Evolutionary conservation across 2,797 vertebrate genomes (phyloP).

Genomic region (Morus bassanus): DNA sequence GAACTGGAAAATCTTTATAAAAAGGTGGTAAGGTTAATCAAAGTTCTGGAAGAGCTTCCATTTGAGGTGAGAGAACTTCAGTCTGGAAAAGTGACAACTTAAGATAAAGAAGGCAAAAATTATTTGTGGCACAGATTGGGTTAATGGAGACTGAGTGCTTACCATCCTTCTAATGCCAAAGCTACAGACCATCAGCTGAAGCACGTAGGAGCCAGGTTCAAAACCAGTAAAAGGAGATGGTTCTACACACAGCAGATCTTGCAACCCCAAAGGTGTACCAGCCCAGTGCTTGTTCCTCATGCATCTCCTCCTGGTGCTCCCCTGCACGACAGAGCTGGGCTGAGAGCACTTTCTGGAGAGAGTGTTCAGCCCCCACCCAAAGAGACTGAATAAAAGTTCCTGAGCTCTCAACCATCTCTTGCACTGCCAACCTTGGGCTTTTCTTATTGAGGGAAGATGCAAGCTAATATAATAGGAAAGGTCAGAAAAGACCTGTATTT

Average conservation of each 20-base stretch:
- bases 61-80: background rate
- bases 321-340: background rate
- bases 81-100: background rate
- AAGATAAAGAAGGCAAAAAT: background rate
- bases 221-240: background rate
- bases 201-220: background rate
- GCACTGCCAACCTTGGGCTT: background rate
- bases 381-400: background rate
- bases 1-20: background rate
- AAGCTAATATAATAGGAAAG: background rate
- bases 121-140: background rate
- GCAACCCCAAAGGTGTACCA: background rate
- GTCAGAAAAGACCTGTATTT: background rate
- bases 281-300: background rate
- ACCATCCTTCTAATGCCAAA: background rate
- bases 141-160: background rate
- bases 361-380: background rate
- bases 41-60: background rate
- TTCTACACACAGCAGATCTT: background rate
- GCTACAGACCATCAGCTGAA: rapidly evolving
- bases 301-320: background rate
- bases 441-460: background rate
- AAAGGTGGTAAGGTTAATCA: background rate
- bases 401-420: background rate
- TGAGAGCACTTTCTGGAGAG: background rate